Conservation (phyloP, 2,113 vertebrate genomes). For the Donacobius atricapilla region DNA sequence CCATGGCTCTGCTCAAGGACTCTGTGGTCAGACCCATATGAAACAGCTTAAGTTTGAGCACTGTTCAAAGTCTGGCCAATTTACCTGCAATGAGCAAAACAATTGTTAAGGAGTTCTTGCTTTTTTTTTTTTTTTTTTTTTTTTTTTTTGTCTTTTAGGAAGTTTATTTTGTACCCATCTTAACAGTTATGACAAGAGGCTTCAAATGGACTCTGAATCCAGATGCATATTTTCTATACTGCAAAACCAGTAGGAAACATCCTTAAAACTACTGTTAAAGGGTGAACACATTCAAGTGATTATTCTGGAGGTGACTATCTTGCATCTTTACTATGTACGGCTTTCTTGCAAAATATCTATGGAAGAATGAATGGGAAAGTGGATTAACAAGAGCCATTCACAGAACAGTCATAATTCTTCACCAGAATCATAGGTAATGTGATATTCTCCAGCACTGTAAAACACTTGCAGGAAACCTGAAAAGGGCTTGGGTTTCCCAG, state of each 20-base stretch:
- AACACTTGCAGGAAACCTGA: neutral
- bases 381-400: neutral
- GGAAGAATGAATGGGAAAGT: neutral
- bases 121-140: too few relatives aligned
- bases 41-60: neutral
- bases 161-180: neutral
- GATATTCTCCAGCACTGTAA: neutral
- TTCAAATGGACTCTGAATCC: neutral
- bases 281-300: neutral
- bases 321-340: neutral
- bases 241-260: neutral
- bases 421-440: neutral
- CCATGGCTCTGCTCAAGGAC: fast-evolving
- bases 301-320: neutral
- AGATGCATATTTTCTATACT: neutral
- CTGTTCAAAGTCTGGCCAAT: neutral
- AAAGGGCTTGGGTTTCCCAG: neutral
- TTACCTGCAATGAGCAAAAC: neutral
- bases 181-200: neutral
- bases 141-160: neutral
- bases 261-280: neutral
- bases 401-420: neutral
- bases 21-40: fast-evolving
- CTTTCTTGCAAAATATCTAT: neutral
- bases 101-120: neutral